Evolutionary conservation across 1,140 invertebrate species (phyloP), one percentile per base, ranked within the genome.

Genomic region (Sminthurides bifidus): DNA sequence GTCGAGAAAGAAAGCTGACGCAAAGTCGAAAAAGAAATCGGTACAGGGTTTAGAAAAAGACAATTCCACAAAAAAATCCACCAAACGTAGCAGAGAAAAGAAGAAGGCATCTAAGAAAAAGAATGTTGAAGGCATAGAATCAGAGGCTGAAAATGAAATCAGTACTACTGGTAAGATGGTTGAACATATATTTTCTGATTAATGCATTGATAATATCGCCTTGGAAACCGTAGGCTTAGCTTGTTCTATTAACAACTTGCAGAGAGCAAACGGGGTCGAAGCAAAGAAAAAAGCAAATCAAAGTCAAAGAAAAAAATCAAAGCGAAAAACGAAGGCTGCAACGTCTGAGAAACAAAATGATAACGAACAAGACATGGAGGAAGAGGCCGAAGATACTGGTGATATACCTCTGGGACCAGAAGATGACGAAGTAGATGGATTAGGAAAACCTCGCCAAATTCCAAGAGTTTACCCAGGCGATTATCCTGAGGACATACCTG

Each of bases 401-500:
- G 45, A 49, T n/a, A n/a, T n/a, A n/a, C n/a, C n/a, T n/a, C n/a
- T n/a, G n/a, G n/a, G n/a, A n/a, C n/a, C n/a, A 29, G 23, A 1
- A 2, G 6, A 33, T 3, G 30, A 30, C 6, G 23, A 38, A 26
- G 30, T 40, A 21, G 35, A 27, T 5, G 8, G 17, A 4, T 26
- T 1, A 52, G 33, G 21, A 30, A 54, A 43, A 45, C 12, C 10
- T 10, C 19, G n/a, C 3, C 4, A 29, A 27, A 24, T 38, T 12
- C 21, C 35, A 50, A 38, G 21, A 17, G 17, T 37, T 15, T 33
- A 30, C 12, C 35, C 41, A 4, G 41, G 29, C 12, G 56, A 58
- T 24, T 53, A 48, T 46, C 41, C 43, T 10, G 15, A 46, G 6
- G 48, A 52, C 40, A 21, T 54, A 10, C 24, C 33, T 8, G 57